Evolutionary conservation across 2,888 invertebrate species (phyloP).

Genomic region (Thymelicus sylvestris): DNA sequence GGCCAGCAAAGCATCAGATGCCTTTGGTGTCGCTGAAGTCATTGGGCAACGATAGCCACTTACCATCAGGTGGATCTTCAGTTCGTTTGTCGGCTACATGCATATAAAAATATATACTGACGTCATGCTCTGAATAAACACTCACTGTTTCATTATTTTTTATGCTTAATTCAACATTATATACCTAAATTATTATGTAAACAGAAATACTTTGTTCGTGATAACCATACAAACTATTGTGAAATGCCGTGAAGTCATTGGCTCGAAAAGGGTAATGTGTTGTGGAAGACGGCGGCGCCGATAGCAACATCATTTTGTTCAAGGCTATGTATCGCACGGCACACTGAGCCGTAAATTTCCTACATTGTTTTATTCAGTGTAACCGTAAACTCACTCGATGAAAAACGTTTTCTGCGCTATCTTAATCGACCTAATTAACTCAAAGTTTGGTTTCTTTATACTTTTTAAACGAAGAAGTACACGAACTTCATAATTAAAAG

Average conservation of each 20-base stretch:
- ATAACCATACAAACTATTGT: conserved; percentile 27
- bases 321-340: conserved; percentile 7
- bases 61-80: no score
- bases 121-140: no score
- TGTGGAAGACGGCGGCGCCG: conserved; percentile 21
- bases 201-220: not conserved
- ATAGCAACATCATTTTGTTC: conserved; percentile 25
- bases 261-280: conserved; percentile 32
- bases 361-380: conserved; percentile 9
- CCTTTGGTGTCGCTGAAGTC: no score
- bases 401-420: conserved; percentile 12
- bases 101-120: no score
- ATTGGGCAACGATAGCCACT: no score
- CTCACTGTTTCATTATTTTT: no score
- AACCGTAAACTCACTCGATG: conserved; percentile 6
- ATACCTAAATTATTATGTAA: no score
- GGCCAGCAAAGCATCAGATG: no score
- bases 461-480: conserved; percentile 16
- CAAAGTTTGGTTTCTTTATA: conserved; percentile 15
- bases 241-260: conserved; percentile 29
- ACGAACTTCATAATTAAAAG: conserved; percentile 31
- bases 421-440: conserved; percentile 29
- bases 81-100: no score
- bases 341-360: not conserved
- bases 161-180: no score